phyloP scores from a whole-genome alignment of 2,113 vertebrate genomes.

The Pollimyrus isidori region DNA sequence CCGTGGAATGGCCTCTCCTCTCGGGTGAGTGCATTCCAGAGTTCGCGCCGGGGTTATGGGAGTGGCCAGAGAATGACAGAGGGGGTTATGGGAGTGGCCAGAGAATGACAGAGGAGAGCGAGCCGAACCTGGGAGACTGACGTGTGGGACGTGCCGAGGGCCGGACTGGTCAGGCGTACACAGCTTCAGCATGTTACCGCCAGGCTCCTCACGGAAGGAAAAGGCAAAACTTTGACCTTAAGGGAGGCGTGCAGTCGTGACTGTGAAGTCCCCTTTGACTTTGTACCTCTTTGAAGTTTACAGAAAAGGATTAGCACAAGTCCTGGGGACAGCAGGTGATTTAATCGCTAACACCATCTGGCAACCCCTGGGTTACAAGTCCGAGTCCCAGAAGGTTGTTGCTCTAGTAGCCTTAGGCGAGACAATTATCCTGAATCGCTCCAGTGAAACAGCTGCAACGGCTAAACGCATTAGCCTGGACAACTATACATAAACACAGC shows the following conservation, averaged over 20 bases:
- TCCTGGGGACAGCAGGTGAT: not conserved
- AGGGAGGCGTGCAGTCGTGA: not conserved
- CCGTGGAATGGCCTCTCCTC: not conserved
- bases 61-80: not conserved
- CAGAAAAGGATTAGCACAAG: not conserved
- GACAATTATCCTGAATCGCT: not conserved
- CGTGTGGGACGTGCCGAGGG: not conserved
- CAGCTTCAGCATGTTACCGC: not conserved
- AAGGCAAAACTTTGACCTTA: not conserved
- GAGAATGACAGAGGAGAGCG: not conserved
- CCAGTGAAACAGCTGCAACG: not conserved
- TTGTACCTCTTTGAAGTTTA: not conserved
- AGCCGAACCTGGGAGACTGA: not conserved
- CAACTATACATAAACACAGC: not conserved
- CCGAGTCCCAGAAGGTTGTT: not conserved
- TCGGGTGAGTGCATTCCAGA: not conserved
- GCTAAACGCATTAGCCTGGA: not conserved
- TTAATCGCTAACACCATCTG: not conserved
- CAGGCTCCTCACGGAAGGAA: not conserved
- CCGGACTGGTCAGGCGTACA: not conserved
- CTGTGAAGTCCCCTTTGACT: not conserved
- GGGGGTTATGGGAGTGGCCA: not conserved
- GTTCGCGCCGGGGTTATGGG: not conserved
- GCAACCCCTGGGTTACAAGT: not conserved
- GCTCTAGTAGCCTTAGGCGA: not conserved